Conservation (phyloP, 2,888 invertebrate genomes). For the Lasioglossum leucozonium region DNA sequence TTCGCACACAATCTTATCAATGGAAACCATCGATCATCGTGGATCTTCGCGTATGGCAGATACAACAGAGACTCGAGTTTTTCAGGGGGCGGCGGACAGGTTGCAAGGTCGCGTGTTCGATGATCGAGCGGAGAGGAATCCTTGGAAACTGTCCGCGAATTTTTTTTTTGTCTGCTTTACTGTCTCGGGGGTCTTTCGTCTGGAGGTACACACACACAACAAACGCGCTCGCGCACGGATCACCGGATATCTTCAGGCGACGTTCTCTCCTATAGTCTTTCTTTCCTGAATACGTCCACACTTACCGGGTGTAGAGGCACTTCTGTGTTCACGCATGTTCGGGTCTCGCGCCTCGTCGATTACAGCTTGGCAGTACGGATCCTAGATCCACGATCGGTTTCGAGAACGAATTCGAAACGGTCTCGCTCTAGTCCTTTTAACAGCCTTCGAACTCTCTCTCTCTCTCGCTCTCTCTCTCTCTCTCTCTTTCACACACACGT, state of each 20-base stretch:
- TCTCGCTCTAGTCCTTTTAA: neutral
- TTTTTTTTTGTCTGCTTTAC: conserved; percentile 43
- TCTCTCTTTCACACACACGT: neutral
- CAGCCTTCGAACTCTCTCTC: neutral
- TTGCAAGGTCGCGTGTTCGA: conserved; percentile 64
- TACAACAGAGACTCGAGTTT: conserved; percentile 17
- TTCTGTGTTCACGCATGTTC: conserved; percentile 44
- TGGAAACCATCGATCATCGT: neutral
- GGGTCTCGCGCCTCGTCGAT: conserved; percentile 40
- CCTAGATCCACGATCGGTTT: conserved; percentile 14
- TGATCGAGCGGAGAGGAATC: conserved; percentile 26
- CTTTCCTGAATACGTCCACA: conserved; percentile 33
- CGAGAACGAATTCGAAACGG: neutral
- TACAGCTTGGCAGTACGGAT: conserved; percentile 45
- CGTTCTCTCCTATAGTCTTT: conserved; percentile 34
- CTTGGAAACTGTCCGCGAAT: conserved; percentile 72
- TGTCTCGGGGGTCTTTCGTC: neutral
- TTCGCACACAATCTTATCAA: neutral
- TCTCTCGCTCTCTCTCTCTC: neutral
- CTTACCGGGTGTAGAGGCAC: conserved; percentile 59
- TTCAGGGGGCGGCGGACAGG: conserved; percentile 67
- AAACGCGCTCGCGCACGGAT: neutral
- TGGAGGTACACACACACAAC: neutral
- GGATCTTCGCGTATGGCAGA: neutral
- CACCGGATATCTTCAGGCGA: neutral